Evolutionary conservation across 2,113 vertebrate species (phyloP), one percentile per base, ranked within the genome.

Genomic region (Sinocyclocheilus rhinocerous): DNA sequence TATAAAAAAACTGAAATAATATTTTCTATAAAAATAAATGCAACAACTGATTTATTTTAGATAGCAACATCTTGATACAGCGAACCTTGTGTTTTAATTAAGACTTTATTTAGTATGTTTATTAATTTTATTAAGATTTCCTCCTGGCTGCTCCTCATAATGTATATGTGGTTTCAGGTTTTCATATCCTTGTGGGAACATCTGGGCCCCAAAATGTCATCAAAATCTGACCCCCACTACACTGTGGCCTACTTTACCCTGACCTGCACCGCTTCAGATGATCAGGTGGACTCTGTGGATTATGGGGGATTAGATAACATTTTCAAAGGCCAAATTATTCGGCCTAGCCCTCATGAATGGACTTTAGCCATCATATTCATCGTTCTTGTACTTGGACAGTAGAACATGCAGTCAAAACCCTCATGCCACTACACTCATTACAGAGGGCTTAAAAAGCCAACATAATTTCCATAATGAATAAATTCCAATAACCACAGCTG

Each of bases 231-330:
- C 33, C 69, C 18, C 69, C 18, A 22, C 67, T 70, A 70, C 16
- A 39, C 20, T 39, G 36, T 42, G 36, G 36, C 29, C 45, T 24
- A 69, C 11, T 52, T 55, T 48, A 67, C 20, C 76, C 39, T 67
- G 9, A 36, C 69, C n/a, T 67, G 33, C 69, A 76, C 24, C 48
- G 3, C 57, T 84, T 57, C 48, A 29, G 48, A 22, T 24, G 36
- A 79, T 39, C 48, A 81, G 59, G 52, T 29, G 6, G 15, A 82
- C 39, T 16, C 4, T 29, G 42, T 50, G 48, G 77, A 85, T 87
- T 87, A 85, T 72, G 16, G 18, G 20, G 20, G 70, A 73, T 85
- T 65, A 65, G 86, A 55, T 83, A 48, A 85, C 76, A 89, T 87
- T 86, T 88, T 7, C 12, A 70, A 1, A 84, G 48, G 42, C 39